A percentile compares a stretch with the other conserved stretches of the same genome.
phyloP scores from a whole-genome alignment of 2,888 invertebrate genomes.

The Campaea margaritaria region DNA sequence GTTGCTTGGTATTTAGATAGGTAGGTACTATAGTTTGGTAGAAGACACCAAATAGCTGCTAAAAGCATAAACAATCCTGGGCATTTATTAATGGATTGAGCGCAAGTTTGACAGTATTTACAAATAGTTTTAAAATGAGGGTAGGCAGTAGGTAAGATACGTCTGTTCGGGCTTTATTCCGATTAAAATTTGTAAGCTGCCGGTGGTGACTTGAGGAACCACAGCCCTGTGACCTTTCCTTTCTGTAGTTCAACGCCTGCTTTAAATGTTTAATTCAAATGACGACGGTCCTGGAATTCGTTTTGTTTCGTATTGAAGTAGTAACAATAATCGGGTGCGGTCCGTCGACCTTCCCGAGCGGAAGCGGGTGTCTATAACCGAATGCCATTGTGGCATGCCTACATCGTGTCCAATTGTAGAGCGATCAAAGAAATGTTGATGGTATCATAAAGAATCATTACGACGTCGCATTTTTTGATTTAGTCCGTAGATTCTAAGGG shows the following conservation, averaged over 20 bases:
- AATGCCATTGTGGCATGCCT: conserved; percentile 28
- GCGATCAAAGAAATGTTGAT: conserved; percentile 14
- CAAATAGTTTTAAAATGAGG: too few relatives aligned
- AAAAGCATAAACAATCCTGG: too few relatives aligned
- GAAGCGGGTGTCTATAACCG: conserved; percentile 51
- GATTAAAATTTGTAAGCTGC: not conserved
- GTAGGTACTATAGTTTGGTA: not conserved
- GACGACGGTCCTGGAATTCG: conserved; percentile 27
- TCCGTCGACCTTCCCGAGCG: conserved; percentile 57
- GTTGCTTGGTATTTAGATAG: too few relatives aligned
- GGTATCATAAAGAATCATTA: conserved; percentile 6
- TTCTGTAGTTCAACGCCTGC: conserved; percentile 19
- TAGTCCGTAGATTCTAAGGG: too few relatives aligned
- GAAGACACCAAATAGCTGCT: too few relatives aligned
- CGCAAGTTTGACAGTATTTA: too few relatives aligned
- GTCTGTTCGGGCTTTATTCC: too few relatives aligned
- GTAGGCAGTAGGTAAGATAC: not conserved
- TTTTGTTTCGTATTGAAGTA: conserved; percentile 27
- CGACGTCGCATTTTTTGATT: not conserved
- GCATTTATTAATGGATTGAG: too few relatives aligned
- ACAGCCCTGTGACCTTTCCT: conserved; percentile 22
- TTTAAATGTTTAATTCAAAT: conserved; percentile 28
- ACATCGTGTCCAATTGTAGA: conserved; percentile 15
- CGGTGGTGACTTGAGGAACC: conserved; percentile 5
- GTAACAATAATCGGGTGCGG: conserved; percentile 51